Conservation (phyloP, 1,140 invertebrate genomes). For the Tachypleus tridentatus region DNA sequence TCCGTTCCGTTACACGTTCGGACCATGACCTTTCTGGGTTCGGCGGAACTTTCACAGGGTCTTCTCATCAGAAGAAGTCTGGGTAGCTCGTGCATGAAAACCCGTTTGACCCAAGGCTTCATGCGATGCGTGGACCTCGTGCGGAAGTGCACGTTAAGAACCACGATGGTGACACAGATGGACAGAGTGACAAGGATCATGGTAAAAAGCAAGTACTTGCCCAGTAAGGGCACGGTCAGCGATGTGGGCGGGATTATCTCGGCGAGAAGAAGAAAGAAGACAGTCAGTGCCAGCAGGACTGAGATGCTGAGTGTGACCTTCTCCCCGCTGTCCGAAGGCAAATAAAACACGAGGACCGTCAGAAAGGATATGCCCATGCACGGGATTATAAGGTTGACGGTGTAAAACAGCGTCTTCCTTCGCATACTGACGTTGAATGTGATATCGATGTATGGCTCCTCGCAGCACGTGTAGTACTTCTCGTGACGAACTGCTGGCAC, state of each 20-base stretch:
- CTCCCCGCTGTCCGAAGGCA: constrained; percentile 94
- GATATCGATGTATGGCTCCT: constrained; percentile 83
- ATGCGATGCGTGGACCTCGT: constrained; percentile 93
- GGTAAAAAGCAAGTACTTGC: constrained; percentile 92
- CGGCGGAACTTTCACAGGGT: constrained; percentile 15
- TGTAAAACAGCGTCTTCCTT: constrained; percentile 92
- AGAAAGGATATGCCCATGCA: constrained; percentile 93
- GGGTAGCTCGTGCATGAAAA: constrained; percentile 81
- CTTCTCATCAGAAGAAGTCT: constrained; percentile 41
- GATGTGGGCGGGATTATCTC: constrained; percentile 96
- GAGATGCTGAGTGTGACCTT: constrained; percentile 95
- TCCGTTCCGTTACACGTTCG: no score
- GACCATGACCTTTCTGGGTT: no score
- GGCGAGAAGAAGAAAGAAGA: constrained; percentile 92
- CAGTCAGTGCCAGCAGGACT: constrained; percentile 92
- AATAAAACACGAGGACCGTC: constrained; percentile 95
- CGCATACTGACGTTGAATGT: constrained; percentile 94
- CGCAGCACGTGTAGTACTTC: constrained; percentile 69
- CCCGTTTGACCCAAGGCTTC: constrained; percentile 71
- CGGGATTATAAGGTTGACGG: constrained; percentile 88
- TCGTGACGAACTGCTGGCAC: constrained; percentile 74
- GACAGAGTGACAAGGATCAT: constrained; percentile 97
- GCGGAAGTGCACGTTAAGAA: constrained; percentile 96
- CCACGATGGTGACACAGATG: constrained; percentile 93
- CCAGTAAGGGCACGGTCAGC: constrained; percentile 87